A percentile compares a stretch with the other conserved stretches of the same genome.
Conservation (phyloP, 2,888 invertebrate species). For the Holacanthella duospinosa region DNA sequence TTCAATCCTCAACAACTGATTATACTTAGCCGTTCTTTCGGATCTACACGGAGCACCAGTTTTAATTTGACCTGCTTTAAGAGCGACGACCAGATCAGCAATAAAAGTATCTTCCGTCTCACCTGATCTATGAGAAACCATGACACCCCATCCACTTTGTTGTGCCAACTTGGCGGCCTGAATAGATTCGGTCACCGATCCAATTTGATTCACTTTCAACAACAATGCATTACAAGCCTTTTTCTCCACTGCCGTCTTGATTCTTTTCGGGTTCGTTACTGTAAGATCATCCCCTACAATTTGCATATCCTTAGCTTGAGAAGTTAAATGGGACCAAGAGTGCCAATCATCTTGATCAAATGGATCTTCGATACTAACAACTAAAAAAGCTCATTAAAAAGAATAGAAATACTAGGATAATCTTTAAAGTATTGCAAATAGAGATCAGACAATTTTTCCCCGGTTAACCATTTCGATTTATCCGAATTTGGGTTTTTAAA, state of each 20-base stretch:
- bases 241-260: slow-evolving; percentile 86
- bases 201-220: slow-evolving; percentile 98
- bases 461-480: slow-evolving; percentile 64
- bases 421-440: slow-evolving; percentile 84
- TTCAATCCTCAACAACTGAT: slow-evolving; percentile 95
- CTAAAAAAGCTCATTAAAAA: no score
- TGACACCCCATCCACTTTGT: slow-evolving; percentile 91
- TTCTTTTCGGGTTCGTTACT: slow-evolving; percentile 87
- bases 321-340: slow-evolving; percentile 75
- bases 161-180: slow-evolving; percentile 80
- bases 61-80: slow-evolving; percentile 96
- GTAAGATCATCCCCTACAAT: slow-evolving; percentile 94
- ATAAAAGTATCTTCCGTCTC: slow-evolving; percentile 99
- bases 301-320: slow-evolving; percentile 56
- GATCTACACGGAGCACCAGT: slow-evolving; percentile 98
- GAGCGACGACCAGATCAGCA: slow-evolving; percentile 96
- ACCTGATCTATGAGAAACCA: slow-evolving; percentile 96
- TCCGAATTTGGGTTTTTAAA: slow-evolving; percentile 93
- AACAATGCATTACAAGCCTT: slow-evolving; percentile 95
- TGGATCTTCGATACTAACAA: slow-evolving; percentile 76
- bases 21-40: slow-evolving; percentile 96
- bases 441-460: slow-evolving; percentile 70
- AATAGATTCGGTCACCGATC: slow-evolving; percentile 96
- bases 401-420: slow-evolving; percentile 71
- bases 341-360: slow-evolving; percentile 99